These are phyloP conservation scores for Acleris literana DNA, from an alignment of 2,888 invertebrate species.

Conservation along the genomic window DNA sequence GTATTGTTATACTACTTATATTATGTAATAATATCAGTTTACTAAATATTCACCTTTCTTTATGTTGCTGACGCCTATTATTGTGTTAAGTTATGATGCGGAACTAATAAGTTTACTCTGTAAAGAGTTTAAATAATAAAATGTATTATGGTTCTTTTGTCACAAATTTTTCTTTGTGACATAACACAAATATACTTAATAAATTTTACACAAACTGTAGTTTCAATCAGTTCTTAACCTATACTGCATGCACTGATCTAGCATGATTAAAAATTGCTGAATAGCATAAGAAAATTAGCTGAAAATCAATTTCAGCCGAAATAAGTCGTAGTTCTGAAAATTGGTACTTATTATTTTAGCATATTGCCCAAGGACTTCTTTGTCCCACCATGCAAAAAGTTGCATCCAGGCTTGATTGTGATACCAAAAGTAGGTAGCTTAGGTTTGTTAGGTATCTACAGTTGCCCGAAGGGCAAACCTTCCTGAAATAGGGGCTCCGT, in stretches of 20 bases:
- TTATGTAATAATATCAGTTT: constrained; percentile 2
- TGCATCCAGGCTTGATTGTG: too few species aligned
- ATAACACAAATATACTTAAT: constrained; percentile 19
- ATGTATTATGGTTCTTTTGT: constrained; percentile 24
- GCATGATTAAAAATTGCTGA: too few species aligned
- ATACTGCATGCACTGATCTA: background rate
- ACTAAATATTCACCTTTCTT: background rate
- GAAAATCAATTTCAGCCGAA: too few species aligned
- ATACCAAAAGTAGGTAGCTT: too few species aligned
- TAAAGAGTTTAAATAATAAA: constrained; percentile 21
- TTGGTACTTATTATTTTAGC: too few species aligned
- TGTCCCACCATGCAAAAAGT: too few species aligned
- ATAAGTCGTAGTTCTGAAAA: too few species aligned
- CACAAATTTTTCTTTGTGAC: constrained; percentile 30
- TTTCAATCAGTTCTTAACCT: background rate
- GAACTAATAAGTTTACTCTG: constrained; percentile 18
- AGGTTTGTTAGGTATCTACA: too few species aligned
- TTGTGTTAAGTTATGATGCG: constrained; percentile 18
- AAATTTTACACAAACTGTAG: constrained; percentile 13
- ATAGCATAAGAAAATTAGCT: too few species aligned
- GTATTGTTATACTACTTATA: constrained; percentile 6
- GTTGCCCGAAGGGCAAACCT: too few species aligned
- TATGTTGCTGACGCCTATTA: constrained; percentile 7
- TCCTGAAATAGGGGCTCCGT: too few species aligned
- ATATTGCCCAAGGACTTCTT: too few species aligned